Evolutionary conservation across 2,113 vertebrate species (phyloP).

Genomic region (Eupsittula cactorum): DNA sequence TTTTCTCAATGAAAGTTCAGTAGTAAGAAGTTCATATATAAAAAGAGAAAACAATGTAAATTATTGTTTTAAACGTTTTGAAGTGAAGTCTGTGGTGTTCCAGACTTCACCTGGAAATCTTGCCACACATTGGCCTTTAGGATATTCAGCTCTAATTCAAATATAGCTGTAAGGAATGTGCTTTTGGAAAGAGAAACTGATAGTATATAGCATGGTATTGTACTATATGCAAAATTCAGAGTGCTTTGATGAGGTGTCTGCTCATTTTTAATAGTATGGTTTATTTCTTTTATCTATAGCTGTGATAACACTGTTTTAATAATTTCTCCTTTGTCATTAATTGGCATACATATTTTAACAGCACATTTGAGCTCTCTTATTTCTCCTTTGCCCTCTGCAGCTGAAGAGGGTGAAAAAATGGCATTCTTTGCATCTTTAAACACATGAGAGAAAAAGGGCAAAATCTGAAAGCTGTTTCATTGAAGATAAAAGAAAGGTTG

Average conservation of each 20-base stretch:
- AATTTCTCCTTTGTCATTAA: background rate
- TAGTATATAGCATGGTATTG: too few species aligned
- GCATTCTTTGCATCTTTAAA: background rate
- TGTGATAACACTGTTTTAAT: background rate
- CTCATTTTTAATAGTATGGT: background rate
- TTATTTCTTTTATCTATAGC: background rate
- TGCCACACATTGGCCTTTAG: accelerated
- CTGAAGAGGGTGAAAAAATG: background rate
- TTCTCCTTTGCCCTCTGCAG: background rate
- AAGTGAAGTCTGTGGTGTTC: background rate
- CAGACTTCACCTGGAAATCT: background rate
- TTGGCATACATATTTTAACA: background rate
- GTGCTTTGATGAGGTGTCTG: background rate
- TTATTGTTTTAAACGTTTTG: background rate
- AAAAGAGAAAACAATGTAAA: background rate
- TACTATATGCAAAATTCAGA: background rate
- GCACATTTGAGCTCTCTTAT: accelerated
- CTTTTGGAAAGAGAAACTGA: background rate
- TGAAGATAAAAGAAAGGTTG: background rate
- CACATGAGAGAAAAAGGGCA: background rate
- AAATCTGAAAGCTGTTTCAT: background rate
- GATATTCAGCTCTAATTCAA: background rate
- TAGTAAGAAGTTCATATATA: background rate
- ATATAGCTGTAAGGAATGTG: background rate
- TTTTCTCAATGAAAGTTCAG: background rate